Base-by-base conservation (phyloP, 2,797 vertebrate species). In the Parambassis ranga region DNA sequence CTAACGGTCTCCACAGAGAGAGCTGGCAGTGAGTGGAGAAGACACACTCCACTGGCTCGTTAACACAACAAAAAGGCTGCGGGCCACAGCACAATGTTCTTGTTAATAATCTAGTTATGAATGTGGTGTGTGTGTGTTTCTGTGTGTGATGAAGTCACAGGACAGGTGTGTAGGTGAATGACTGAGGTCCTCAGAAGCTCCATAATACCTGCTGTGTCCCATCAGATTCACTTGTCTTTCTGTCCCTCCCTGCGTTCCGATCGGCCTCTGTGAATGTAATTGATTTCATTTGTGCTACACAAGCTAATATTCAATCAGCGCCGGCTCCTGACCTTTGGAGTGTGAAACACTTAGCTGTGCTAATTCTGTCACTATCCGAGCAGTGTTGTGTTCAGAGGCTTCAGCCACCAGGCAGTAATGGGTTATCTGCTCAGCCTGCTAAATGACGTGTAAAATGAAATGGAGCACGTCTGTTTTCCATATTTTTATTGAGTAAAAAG, bases 401-500 rank as follows among this genome's bases (percentile, higher is more conserved):
- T 82, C 77, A 78, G 87, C 87, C 81, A 87, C 83, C 57, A 90
- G 82, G 78, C 89, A 86, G 80, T 83, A 91, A 90, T 78, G 80
- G 82, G 81, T 89, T 90, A 89, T 92, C 90, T 90, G 90, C 90
- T 90, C 37, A 81, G 85, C 88, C 85, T 88, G 91, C 79, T 89
- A 94, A 94, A 94, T 92, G 92, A 94, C 88, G 91, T 92, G 63
- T 87, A 91, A 93, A 94, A 93, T 92, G 83, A 93, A 93, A 89
- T 67, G 70, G 79, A 72, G 87, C 83, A 85, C 87, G 86, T 90
- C 90, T 90, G 83, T 91, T 90, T 89, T 86, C 81, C 78, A 71
- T 87, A 86, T 84, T 71, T 87, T 81, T n/a, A n/a, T 89, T 90
- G 85, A 92, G 68, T 84, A 87, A 90, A 71, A 87, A 39, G 57